A percentile compares a stretch with the other conserved stretches of the same genome.
These are phyloP conservation scores for Tetrapedia diversipes DNA, from an alignment of 2,888 invertebrate genomes.

Conservation along the genomic window DNA sequence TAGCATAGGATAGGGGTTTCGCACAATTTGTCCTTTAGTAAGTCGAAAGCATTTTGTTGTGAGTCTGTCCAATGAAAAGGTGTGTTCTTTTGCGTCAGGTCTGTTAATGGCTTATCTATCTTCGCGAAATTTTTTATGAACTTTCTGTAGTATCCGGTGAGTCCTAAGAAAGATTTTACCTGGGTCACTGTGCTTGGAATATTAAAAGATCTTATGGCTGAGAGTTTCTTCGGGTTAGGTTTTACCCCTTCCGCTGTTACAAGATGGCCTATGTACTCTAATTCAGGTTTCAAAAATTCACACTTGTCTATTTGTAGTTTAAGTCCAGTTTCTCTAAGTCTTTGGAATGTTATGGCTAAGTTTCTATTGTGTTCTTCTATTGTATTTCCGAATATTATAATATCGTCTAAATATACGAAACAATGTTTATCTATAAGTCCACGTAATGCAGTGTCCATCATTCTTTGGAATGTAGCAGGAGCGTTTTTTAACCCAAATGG, in stretches of 20 bases:
- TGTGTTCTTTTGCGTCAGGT: too few relatives aligned
- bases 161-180: not conserved
- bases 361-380: too few relatives aligned
- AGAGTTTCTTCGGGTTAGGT: not conserved
- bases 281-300: constrained; percentile 36
- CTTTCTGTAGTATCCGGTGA: not conserved
- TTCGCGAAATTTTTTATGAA: not conserved
- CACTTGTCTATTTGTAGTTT: constrained; percentile 67
- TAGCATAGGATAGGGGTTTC: not conserved
- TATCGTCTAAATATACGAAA: too few relatives aligned
- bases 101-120: not conserved
- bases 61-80: too few relatives aligned
- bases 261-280: constrained; percentile 44
- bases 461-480: too few relatives aligned
- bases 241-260: constrained; percentile 3
- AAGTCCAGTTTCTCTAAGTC: not conserved
- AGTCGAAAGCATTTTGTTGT: not conserved
- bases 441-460: too few relatives aligned
- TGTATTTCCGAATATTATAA: too few relatives aligned
- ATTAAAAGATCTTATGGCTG: not conserved
- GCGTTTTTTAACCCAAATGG: too few relatives aligned
- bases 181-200: not conserved
- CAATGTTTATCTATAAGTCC: too few relatives aligned
- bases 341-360: not conserved
- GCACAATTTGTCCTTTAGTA: not conserved